Evolutionary conservation across 1,140 invertebrate genomes (phyloP), one percentile per base, ranked within the genome.

Genomic region (Drosophila pseudoananassae): DNA sequence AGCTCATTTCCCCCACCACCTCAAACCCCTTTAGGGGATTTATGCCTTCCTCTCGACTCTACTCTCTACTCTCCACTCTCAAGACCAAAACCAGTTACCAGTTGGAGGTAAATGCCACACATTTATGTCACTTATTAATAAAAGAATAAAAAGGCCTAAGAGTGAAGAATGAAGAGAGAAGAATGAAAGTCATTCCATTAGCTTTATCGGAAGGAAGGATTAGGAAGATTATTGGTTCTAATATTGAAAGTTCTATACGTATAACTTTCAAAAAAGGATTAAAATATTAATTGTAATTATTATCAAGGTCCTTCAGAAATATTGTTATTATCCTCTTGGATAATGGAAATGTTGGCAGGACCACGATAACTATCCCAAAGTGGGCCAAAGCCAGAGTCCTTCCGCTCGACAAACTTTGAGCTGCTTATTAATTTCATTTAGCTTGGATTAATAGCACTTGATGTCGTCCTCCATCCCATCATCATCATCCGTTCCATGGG

Each of bases 371-470:
- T 20, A 20, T 20, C 20, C 20, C 20, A n/a, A n/a, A n/a, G n/a
- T n/a, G n/a, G n/a, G 20, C 20, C 20, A 20, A 3, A 20, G 20
- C 20, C 20, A 0, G 20, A 3, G 0, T 3, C 20, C 3, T 20
- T 20, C 20, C 20, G 20, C 2, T 20, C 20, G 20, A 20, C 20
- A 20, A 20, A 20, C 65, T 85, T 80, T 84, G 56, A 69, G 76
- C 76, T 40, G 72, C 76, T 70, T 85, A 85, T 84, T 85, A 84
- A 80, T 85, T 85, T 77, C 47, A 80, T 84, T 79, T 69, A 59
- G 69, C 64, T 59, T 33, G 58, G 53, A 78, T 82, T 82, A 75
- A 82, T 76, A 61, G 76, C 79, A 68, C 73, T 78, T 70, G 15
- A 51, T 68, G 55, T 54, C 51, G 55, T 54, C 51, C 38, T 10